Percentiles rank a stretch among this genome's conserved stretches.
Conservation (phyloP, 2,888 invertebrate species). For the Epirrita christyi region DNA sequence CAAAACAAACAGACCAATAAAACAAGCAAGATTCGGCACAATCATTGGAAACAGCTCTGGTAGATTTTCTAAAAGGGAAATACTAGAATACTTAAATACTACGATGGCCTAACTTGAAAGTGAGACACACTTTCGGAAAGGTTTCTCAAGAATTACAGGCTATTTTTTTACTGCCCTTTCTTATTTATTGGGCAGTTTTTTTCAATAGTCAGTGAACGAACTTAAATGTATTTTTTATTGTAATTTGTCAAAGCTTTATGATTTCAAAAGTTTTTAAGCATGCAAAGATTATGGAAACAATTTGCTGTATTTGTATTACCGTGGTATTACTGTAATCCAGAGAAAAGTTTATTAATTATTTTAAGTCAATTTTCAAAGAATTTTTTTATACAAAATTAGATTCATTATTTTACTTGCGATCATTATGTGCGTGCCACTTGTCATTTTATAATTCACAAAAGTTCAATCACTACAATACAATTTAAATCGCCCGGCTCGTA, state of each 20-base stretch:
- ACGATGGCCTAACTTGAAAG: background rate
- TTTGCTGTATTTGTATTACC: no score
- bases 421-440: conserved; percentile 1
- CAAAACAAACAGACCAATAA: background rate
- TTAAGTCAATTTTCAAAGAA: no score
- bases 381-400: no score
- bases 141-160: background rate
- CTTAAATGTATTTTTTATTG: no score
- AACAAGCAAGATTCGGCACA: background rate
- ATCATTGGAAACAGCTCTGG: background rate
- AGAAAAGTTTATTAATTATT: no score
- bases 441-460: conserved; percentile 14
- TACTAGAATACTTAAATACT: background rate
- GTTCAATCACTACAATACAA: conserved; percentile 21
- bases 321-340: no score
- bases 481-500: conserved; percentile 10
- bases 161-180: no score
- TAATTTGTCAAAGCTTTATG: no score
- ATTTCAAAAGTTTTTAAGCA: no score
- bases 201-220: no score
- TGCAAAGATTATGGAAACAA: conserved; percentile 1
- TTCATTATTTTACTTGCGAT: conserved; percentile 9
- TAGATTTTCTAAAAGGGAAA: background rate
- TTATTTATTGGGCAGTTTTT: no score
- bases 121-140: background rate